These are phyloP conservation scores for Neoarius graeffei DNA, from an alignment of 2,113 vertebrate species.

Conservation along the genomic window DNA sequence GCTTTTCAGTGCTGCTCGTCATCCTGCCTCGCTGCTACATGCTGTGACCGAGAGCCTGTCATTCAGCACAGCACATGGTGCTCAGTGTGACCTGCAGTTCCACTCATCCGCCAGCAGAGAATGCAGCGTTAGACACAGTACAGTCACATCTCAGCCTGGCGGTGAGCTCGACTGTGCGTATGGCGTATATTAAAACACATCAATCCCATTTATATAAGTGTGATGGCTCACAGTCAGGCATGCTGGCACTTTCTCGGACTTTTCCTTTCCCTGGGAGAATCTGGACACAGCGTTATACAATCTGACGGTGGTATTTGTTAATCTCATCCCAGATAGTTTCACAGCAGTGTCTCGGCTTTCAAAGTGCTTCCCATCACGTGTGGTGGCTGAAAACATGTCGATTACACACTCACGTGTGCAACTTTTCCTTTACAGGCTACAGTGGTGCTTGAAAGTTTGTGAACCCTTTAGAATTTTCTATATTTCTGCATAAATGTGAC, in stretches of 20 bases:
- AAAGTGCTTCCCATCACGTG: background rate
- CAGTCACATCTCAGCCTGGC: background rate
- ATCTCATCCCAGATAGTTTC: background rate
- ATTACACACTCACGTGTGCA: background rate
- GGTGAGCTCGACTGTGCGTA: background rate
- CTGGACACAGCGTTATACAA: slow-evolving; percentile 18
- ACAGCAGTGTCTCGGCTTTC: background rate
- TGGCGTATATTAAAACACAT: slow-evolving; percentile 13
- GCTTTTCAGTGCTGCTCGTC: background rate
- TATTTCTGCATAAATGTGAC: too few relatives aligned
- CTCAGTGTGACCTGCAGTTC: slow-evolving; percentile 57
- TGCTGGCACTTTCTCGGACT: background rate
- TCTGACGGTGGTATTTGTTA: background rate
- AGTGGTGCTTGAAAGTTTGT: too few relatives aligned
- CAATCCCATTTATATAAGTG: slow-evolving; percentile 44
- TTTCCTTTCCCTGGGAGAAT: background rate
- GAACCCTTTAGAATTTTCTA: too few relatives aligned
- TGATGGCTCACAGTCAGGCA: background rate
- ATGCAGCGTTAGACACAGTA: background rate
- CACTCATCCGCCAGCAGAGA: slow-evolving; percentile 35
- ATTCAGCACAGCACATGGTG: slow-evolving; percentile 50
- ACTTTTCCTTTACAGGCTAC: background rate
- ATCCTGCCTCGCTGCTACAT: background rate
- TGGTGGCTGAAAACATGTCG: background rate
- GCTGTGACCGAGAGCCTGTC: background rate